These are phyloP conservation scores for Geophilus truncorum DNA, from an alignment of 2,888 invertebrate species.

Conservation along the genomic window DNA sequence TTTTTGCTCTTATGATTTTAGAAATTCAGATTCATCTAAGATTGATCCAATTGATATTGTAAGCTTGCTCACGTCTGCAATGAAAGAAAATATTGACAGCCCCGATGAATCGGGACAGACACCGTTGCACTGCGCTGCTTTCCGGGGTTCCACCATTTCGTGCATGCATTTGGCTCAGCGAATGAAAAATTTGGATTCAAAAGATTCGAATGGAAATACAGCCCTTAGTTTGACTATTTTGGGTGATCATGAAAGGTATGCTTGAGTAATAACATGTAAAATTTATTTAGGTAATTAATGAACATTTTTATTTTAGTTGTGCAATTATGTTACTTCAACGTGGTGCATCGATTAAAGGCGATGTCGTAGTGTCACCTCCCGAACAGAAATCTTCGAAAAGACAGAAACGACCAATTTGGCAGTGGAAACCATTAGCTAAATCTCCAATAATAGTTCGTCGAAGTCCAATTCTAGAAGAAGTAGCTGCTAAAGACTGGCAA, in stretches of 20 bases:
- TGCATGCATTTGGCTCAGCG: slow-evolving; percentile 45
- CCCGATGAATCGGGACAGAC: slow-evolving; percentile 47
- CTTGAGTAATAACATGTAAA: no score
- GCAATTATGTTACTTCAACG: slow-evolving; percentile 49
- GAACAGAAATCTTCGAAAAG: slow-evolving; percentile 20
- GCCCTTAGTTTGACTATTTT: slow-evolving; percentile 51
- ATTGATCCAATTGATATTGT: slow-evolving; percentile 52
- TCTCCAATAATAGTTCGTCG: slow-evolving; percentile 31
- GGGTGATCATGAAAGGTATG: slow-evolving; percentile 50
- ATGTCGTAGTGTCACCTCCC: slow-evolving; percentile 40
- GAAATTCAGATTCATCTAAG: slow-evolving; percentile 41
- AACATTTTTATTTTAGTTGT: slow-evolving; percentile 44
- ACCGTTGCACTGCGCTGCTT: slow-evolving; percentile 51
- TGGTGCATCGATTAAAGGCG: slow-evolving; percentile 45
- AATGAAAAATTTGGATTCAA: slow-evolving; percentile 44
- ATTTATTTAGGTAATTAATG: no score
- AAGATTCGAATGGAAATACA: slow-evolving; percentile 50
- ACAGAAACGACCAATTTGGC: slow-evolving; percentile 43
- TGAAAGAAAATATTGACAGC: slow-evolving; percentile 47
- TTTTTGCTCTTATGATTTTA: slow-evolving; percentile 39
- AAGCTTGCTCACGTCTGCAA: slow-evolving; percentile 47
- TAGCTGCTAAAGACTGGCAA: slow-evolving; percentile 51
- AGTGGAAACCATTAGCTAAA: slow-evolving; percentile 44
- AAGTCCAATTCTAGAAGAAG: slow-evolving; percentile 42
- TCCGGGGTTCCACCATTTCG: slow-evolving; percentile 52